Percentiles rank a stretch among this genome's conserved stretches.
phyloP scores from a whole-genome alignment of 2,888 invertebrate species.

The Leucophora obtusa region DNA sequence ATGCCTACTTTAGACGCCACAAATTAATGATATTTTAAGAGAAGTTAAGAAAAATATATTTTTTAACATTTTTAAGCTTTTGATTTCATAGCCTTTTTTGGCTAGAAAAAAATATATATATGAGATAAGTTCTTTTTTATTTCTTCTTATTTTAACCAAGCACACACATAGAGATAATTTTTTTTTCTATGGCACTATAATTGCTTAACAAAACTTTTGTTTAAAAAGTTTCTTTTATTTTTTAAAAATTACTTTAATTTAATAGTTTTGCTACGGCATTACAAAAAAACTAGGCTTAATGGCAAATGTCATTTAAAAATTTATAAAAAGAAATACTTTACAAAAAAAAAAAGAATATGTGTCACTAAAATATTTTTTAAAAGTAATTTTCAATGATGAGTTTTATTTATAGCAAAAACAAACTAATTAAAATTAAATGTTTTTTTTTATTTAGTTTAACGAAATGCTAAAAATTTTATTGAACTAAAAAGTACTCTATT shows the following conservation, averaged over 20 bases:
- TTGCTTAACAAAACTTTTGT: conserved; percentile 46
- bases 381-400: conserved; percentile 39
- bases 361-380: conserved; percentile 54
- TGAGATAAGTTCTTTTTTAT: conserved; percentile 28
- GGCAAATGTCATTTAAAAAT: conserved; percentile 58
- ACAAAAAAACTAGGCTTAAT: conserved; percentile 23
- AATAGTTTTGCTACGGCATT: not conserved
- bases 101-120: conserved; percentile 20
- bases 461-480: no score
- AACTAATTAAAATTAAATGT: conserved; percentile 30
- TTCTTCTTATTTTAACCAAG: not conserved
- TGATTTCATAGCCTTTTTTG: conserved; percentile 55
- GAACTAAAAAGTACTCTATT: no score
- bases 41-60: conserved; percentile 21
- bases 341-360: conserved; percentile 40
- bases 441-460: not conserved
- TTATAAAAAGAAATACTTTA: conserved; percentile 30
- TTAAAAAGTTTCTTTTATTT: no score
- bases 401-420: not conserved
- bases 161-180: conserved; percentile 2
- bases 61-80: conserved; percentile 49
- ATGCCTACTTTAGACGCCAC: conserved; percentile 63
- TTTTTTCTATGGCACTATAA: conserved; percentile 33
- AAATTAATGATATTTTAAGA: conserved; percentile 56
- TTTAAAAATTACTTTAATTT: conserved; percentile 35